Percentiles rank a stretch among this genome's conserved stretches.
phyloP scores from a whole-genome alignment of 2,888 invertebrate species.

The Ectobius pallidus region DNA sequence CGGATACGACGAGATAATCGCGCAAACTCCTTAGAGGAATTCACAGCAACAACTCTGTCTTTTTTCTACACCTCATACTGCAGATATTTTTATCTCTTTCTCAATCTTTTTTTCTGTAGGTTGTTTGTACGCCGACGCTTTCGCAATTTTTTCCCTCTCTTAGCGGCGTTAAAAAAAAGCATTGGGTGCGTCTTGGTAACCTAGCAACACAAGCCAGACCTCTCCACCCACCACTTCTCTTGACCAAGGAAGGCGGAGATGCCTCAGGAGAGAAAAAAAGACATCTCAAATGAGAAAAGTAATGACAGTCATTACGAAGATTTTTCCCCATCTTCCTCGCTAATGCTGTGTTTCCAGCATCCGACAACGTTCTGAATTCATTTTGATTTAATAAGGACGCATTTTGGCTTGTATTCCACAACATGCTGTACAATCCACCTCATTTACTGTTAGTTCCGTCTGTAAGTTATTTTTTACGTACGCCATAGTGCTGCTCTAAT shows the following conservation, averaged over 20 bases:
- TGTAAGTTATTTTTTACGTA: too few species aligned
- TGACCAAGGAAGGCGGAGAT: background rate
- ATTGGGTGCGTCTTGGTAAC: slow-evolving; percentile 9
- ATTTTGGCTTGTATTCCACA: too few species aligned
- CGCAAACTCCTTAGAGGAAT: background rate
- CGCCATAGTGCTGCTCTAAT: too few species aligned
- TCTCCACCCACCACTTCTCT: slow-evolving; percentile 6
- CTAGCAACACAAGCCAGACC: background rate
- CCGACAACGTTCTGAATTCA: too few species aligned
- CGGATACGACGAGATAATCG: too few species aligned
- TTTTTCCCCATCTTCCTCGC: too few species aligned
- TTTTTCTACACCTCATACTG: background rate
- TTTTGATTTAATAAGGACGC: too few species aligned
- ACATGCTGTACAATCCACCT: too few species aligned
- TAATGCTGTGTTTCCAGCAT: too few species aligned
- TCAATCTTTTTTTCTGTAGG: background rate
- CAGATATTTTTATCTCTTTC: background rate
- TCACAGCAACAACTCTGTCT: background rate
- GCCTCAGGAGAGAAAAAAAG: slow-evolving; percentile 10
- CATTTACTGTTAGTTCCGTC: too few species aligned
- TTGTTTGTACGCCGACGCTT: slow-evolving; percentile 16
- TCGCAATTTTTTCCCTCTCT: slow-evolving; percentile 18
- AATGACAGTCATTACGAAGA: background rate
- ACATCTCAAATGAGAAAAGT: slow-evolving; percentile 5
- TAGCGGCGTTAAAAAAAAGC: background rate